Evolutionary conservation across 2,888 invertebrate species (phyloP).

Genomic region (Macrosoma leucophasiata): DNA sequence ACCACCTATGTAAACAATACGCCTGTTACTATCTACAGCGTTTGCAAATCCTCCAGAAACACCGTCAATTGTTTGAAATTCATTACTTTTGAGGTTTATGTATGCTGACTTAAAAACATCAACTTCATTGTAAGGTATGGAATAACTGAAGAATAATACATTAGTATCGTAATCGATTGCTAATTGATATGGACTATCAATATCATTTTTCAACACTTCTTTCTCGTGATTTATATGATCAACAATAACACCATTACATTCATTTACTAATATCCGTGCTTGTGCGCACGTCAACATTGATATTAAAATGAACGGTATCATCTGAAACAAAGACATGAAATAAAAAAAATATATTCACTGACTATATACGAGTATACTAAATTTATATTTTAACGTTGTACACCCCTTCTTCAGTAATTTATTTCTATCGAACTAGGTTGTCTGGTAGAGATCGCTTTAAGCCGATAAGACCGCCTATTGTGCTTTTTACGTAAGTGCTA

Average conservation of each 20-base stretch:
- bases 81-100: slow-evolving; percentile 42
- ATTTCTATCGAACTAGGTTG: too few relatives aligned
- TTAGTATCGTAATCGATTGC: slow-evolving; percentile 50
- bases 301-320: slow-evolving; percentile 20
- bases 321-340: slow-evolving; percentile 26
- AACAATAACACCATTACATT: slow-evolving; percentile 28
- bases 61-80: slow-evolving; percentile 35
- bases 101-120: slow-evolving; percentile 38
- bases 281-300: slow-evolving; percentile 12
- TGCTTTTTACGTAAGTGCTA: too few relatives aligned
- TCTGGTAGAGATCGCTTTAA: too few relatives aligned
- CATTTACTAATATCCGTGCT: slow-evolving; percentile 19
- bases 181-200: slow-evolving; percentile 47
- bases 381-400: too few relatives aligned
- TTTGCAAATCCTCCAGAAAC: slow-evolving; percentile 47
- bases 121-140: slow-evolving; percentile 18
- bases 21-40: slow-evolving; percentile 37
- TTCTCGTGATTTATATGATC: slow-evolving; percentile 27
- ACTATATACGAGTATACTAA: too few relatives aligned
- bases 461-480: too few relatives aligned
- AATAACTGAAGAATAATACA: slow-evolving; percentile 49
- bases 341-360: too few relatives aligned
- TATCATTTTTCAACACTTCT: slow-evolving; percentile 32
- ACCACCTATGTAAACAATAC: slow-evolving; percentile 49
- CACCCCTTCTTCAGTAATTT: too few relatives aligned